phyloP scores from a whole-genome alignment of 2,888 invertebrate genomes.

The Villa cingulata region DNA sequence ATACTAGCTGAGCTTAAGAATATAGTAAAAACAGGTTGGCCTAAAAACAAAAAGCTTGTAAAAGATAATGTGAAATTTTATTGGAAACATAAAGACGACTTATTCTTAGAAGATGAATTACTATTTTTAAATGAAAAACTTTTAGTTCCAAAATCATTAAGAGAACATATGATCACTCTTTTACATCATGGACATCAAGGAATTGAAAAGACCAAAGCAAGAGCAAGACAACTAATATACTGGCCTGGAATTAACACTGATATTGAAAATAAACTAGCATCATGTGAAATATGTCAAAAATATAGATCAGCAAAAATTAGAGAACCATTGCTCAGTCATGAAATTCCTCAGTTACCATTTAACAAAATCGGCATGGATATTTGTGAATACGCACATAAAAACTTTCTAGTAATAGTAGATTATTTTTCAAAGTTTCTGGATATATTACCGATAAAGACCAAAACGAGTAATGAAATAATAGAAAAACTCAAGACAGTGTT shows the following conservation, averaged over 20 bases:
- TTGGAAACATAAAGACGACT: conserved; percentile 17
- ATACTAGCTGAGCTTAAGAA: conserved; percentile 3
- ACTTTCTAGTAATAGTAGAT: too few relatives aligned
- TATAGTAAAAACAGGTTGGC: conserved; percentile 12
- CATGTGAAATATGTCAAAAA: conserved; percentile 5
- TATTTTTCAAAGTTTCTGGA: too few relatives aligned
- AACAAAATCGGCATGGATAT: conserved; percentile 10
- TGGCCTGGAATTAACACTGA: conserved; percentile 1
- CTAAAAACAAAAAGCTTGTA: conserved; percentile 7
- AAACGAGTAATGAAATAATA: too few relatives aligned
- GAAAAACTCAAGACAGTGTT: too few relatives aligned
- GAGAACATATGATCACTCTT: not conserved
- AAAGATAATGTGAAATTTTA: conserved; percentile 14
- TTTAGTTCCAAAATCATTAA: conserved; percentile 11
- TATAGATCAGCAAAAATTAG: not conserved
- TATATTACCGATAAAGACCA: too few relatives aligned
- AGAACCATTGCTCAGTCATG: not conserved
- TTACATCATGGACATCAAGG: conserved; percentile 1
- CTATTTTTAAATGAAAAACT: conserved; percentile 16
- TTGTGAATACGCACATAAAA: not conserved
- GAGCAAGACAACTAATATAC: conserved; percentile 1
- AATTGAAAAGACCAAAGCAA: conserved; percentile 4
- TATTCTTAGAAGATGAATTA: conserved; percentile 15
- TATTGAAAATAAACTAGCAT: conserved; percentile 2
- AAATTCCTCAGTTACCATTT: conserved; percentile 2